Conservation (phyloP, 2,797 vertebrate genomes). For the Oophaga sylvatica region DNA sequence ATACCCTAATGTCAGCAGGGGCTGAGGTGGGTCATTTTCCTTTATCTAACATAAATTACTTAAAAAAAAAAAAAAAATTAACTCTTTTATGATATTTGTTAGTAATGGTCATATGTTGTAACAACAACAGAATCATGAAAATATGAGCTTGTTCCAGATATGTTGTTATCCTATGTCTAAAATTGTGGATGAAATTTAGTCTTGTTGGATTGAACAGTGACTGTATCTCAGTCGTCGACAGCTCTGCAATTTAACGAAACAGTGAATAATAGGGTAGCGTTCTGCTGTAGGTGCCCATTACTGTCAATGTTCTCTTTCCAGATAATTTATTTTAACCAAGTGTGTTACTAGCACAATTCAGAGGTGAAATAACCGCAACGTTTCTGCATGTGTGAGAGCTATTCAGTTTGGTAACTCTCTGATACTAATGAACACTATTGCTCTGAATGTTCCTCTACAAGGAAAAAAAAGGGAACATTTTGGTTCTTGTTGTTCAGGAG, state of each 20-base stretch:
- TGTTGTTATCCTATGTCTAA: not conserved
- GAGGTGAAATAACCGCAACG: not conserved
- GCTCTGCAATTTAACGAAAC: constrained; percentile 75
- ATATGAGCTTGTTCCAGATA: not conserved
- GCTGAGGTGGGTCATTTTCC: too few species aligned
- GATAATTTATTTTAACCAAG: constrained; percentile 27
- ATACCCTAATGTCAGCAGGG: too few species aligned
- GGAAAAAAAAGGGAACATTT: constrained; percentile 21
- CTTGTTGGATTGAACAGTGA: constrained; percentile 66
- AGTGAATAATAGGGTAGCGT: constrained; percentile 74
- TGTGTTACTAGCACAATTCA: not conserved
- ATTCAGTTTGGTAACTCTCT: constrained; percentile 18
- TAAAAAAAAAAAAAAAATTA: too few species aligned
- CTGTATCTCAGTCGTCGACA: constrained; percentile 71
- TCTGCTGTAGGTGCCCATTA: constrained; percentile 74
- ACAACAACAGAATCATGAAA: not conserved
- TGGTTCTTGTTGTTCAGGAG: constrained; percentile 27
- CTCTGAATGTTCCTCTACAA: not conserved
- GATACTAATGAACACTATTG: not conserved
- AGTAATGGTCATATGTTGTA: not conserved
- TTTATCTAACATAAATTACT: too few species aligned
- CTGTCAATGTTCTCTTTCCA: constrained; percentile 71
- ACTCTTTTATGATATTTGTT: not conserved
- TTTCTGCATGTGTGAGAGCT: not conserved
- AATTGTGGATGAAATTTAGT: constrained; percentile 66